phyloP scores from a whole-genome alignment of 2,888 invertebrate species.

The Empis stercorea region DNA sequence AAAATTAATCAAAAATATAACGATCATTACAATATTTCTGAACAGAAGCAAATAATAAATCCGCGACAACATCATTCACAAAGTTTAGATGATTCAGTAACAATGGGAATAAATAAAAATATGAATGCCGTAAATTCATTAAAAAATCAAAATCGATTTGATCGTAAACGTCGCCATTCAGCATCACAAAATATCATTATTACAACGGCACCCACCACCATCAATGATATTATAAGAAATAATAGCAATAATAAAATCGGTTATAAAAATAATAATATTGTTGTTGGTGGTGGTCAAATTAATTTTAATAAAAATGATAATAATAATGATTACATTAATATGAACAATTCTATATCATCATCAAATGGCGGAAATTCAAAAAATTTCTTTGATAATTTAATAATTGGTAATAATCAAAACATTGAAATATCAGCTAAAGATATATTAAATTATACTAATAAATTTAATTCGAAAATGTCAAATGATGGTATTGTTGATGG shows the following conservation, averaged over 20 bases:
- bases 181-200: constrained; percentile 25
- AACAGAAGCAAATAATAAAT: no score
- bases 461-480: background rate
- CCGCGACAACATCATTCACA: no score
- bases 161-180: constrained; percentile 48
- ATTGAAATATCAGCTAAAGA: no score
- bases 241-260: constrained; percentile 17
- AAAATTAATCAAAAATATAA: background rate
- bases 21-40: background rate
- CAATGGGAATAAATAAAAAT: background rate
- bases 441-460: background rate
- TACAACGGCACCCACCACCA: constrained; percentile 2
- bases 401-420: no score
- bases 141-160: constrained; percentile 27
- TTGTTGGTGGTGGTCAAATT: background rate
- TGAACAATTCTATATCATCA: constrained; percentile 3
- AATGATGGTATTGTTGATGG: constrained; percentile 5
- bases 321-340: constrained; percentile 4
- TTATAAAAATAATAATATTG: constrained; percentile 13
- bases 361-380: no score
- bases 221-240: constrained; percentile 11
- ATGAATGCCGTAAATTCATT: background rate
- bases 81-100: no score
- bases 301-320: constrained; percentile 6
- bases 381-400: no score